phyloP scores from a whole-genome alignment of 2,113 vertebrate species.

The Naja naja region DNA sequence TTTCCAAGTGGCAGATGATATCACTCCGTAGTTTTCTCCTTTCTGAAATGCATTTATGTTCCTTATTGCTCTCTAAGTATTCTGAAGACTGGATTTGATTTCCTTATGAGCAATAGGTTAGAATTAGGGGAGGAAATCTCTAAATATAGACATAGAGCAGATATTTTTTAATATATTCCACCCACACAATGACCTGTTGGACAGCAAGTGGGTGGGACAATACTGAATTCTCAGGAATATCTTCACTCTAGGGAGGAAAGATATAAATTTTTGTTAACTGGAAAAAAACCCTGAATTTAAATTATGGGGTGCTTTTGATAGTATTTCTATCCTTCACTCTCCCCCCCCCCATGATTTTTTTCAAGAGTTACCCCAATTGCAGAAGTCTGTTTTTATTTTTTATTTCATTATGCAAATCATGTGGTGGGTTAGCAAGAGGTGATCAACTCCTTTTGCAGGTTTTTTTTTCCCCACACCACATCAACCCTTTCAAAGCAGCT shows the following conservation, averaged over 20 bases:
- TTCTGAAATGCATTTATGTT: slow-evolving; percentile 68
- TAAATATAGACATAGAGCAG: slow-evolving; percentile 17
- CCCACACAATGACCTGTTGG: background rate
- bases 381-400: background rate
- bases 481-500: background rate
- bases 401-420: background rate
- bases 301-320: background rate
- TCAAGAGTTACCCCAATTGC: background rate
- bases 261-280: background rate
- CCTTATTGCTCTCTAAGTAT: slow-evolving; percentile 76
- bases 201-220: background rate
- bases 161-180: background rate
- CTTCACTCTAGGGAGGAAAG: no score
- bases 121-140: slow-evolving; percentile 60
- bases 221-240: background rate
- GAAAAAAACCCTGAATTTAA: background rate
- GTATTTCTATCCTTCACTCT: background rate
- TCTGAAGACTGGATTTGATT: slow-evolving; percentile 70
- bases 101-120: slow-evolving; percentile 54
- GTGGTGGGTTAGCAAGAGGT: background rate
- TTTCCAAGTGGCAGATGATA: slow-evolving; percentile 53
- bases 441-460: background rate
- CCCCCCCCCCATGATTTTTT: background rate
- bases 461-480: background rate
- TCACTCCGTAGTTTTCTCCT: slow-evolving; percentile 64